Percentiles rank a stretch among this genome's conserved stretches.
These are phyloP conservation scores for Psilopsiagon aurifrons DNA, from an alignment of 2,113 vertebrate genomes.

Conservation along the genomic window DNA sequence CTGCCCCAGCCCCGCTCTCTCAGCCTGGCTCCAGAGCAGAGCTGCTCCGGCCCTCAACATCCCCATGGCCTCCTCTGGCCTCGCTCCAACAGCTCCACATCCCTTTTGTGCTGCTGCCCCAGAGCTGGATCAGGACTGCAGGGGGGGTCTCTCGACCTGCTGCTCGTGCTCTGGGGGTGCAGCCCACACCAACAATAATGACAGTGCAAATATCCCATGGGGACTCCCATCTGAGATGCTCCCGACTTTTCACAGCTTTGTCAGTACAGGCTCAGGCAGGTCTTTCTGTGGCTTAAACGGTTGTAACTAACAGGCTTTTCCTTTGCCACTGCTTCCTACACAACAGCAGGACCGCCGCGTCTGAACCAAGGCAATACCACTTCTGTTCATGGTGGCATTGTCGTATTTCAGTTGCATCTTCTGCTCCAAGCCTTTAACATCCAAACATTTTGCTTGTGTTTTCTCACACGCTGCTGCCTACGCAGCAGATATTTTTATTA, in stretches of 20 bases:
- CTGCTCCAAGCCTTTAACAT: neutral
- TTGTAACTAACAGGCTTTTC: neutral
- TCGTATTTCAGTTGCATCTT: neutral
- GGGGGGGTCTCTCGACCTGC: too few species aligned
- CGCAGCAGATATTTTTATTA: neutral
- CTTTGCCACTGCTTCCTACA: fast-evolving
- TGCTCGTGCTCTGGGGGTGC: too few species aligned
- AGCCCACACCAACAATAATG: too few species aligned
- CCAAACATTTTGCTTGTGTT: neutral
- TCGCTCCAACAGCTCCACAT: too few species aligned
- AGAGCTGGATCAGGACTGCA: too few species aligned
- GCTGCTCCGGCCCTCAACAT: too few species aligned
- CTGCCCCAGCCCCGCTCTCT: too few species aligned
- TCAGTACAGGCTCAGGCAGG: fast-evolving
- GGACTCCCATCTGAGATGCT: neutral
- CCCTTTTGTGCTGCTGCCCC: too few species aligned
- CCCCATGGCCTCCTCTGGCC: too few species aligned
- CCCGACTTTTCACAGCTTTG: neutral
- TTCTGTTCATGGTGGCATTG: fast-evolving
- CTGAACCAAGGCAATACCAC: neutral
- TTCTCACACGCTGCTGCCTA: neutral
- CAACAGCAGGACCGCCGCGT: fast-evolving
- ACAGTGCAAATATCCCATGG: too few species aligned
- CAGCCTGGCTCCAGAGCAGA: too few species aligned
- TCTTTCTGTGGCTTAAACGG: neutral